Base-by-base conservation (phyloP, 2,888 invertebrate genomes). In the Parnassius glacialis region DNA sequence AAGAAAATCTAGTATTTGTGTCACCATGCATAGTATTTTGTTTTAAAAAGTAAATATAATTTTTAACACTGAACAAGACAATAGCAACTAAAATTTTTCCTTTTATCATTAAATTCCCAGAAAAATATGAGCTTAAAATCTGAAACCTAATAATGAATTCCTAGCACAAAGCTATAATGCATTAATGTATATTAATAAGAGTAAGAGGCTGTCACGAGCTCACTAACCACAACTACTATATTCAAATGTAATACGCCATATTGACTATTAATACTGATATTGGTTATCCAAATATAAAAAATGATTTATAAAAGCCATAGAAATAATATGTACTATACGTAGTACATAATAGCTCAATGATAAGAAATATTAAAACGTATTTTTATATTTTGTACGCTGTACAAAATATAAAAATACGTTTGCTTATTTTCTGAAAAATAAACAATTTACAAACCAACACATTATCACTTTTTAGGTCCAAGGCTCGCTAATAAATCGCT, bases 231-330 rank as follows among this genome's bases (percentile, higher is more conserved):
- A 59, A 54, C 16, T 71, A 72, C 74, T 72, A 57, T 74, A 76
- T 76, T 76, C 65, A 75, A 76, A 75, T 75, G 67, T 68, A 64
- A 75, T 69, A 67, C 68, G 59, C 54, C 66, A 62, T 66, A 69
- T 57, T 42, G 41, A 41, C 52, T 52, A 20, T 47, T 47, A 57
- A 34, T 13, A 20, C 16, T 13, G n/a, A 7, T 41, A 41, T 20
- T 20, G 2, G 20, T 20, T 20, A 20, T 20, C 20, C 20, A 20
- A 20, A 20, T 20, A 20, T 20, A 7, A 34, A 34, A 34, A 34
- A 34, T 25, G 25, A 3, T 25, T 25, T 25, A 25, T 25, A 7
- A 25, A 5, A 25, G n/a, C n/a, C n/a, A n/a, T n/a, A n/a, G n/a
- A n/a, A n/a, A n/a, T n/a, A n/a, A n/a, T n/a, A n/a, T n/a, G n/a